Percentiles rank a stretch among this genome's conserved stretches.
Evolutionary conservation across 2,113 vertebrate genomes (phyloP).

Genomic region (Chlorodrepanis virens): DNA sequence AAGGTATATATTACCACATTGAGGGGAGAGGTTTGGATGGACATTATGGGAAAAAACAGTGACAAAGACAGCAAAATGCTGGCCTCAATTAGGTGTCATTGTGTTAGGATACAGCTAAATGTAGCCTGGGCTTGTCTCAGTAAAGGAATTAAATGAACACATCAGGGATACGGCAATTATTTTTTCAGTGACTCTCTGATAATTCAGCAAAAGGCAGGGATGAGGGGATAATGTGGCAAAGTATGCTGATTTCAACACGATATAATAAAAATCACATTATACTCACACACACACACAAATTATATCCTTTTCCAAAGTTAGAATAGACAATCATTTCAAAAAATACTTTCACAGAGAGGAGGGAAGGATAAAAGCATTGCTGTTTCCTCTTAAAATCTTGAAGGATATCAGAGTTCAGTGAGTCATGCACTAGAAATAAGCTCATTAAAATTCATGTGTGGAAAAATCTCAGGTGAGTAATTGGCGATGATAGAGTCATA

Average conservation of each 20-base stretch:
- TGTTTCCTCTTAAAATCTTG: slow-evolving; percentile 20
- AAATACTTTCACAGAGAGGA: neutral
- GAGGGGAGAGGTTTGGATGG: neutral
- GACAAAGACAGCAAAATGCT: neutral
- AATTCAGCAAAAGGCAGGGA: neutral
- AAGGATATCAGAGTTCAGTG: slow-evolving; percentile 16
- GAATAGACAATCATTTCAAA: neutral
- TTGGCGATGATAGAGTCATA: neutral
- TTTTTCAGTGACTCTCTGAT: neutral
- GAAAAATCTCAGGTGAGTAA: neutral
- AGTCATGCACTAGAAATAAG: neutral
- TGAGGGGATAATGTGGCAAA: neutral
- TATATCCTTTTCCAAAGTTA: neutral
- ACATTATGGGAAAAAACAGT: neutral
- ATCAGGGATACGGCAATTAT: neutral
- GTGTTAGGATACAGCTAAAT: neutral
- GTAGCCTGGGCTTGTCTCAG: neutral
- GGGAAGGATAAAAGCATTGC: neutral
- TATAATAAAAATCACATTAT: neutral
- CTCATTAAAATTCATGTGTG: neutral
- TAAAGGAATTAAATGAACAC: neutral
- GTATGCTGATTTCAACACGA: neutral
- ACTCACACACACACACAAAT: neutral
- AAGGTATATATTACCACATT: neutral
- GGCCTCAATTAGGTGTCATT: neutral